Conservation (phyloP, 1,140 invertebrate species). For the Melipona quadrifasciata region DNA sequence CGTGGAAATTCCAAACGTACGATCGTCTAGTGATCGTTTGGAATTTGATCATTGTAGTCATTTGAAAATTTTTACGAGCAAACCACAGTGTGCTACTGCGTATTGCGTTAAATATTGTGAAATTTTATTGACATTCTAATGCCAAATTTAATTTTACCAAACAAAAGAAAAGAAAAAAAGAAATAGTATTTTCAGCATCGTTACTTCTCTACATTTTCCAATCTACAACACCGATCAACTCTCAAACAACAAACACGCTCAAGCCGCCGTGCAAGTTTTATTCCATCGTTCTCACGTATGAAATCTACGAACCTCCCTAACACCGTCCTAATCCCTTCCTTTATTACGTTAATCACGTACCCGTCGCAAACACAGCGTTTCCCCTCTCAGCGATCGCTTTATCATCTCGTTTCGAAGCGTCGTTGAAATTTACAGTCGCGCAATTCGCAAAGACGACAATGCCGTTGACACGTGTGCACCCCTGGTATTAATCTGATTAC, state of each 20-base stretch:
- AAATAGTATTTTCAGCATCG: too few species aligned
- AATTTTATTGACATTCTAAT: not conserved
- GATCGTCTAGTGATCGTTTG: not conserved
- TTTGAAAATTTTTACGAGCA: too few species aligned
- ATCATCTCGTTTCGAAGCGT: not conserved
- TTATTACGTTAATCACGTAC: not conserved
- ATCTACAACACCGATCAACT: not conserved
- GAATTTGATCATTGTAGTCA: too few species aligned
- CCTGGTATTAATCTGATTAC: not conserved
- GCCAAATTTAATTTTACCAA: too few species aligned
- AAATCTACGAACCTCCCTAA: not conserved
- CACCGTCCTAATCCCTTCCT: not conserved
- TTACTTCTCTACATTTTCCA: not conserved
- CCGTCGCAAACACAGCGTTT: not conserved
- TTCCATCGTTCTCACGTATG: not conserved
- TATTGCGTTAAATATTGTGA: not conserved
- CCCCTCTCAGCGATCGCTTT: not conserved
- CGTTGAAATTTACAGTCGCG: not conserved
- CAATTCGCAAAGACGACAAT: constrained; percentile 10
- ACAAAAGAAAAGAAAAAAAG: too few species aligned
- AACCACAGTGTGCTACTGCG: too few species aligned
- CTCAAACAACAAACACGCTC: rapidly evolving
- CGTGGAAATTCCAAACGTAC: not conserved
- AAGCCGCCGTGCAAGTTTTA: not conserved
- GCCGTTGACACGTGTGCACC: not conserved